A percentile compares a stretch with the other conserved stretches of the same genome.
Evolutionary conservation across 2,797 vertebrate genomes (phyloP).

Genomic region (Pantherophis alleghaniensis): DNA sequence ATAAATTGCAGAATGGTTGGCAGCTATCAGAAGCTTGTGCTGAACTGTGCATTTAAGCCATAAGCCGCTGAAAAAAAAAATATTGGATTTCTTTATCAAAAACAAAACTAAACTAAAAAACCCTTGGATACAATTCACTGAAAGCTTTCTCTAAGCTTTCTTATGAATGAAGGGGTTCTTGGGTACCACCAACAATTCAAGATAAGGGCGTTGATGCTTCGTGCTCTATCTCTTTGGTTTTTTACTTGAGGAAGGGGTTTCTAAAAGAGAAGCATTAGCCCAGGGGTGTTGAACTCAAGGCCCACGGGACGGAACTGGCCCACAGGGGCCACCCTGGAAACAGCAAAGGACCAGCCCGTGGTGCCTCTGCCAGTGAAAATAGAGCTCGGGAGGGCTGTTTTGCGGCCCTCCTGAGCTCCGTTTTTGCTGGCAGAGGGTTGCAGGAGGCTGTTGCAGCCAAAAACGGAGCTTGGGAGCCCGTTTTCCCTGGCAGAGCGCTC

Average conservation of each 20-base stretch:
- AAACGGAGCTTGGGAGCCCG: too few relatives aligned
- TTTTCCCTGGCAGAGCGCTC: too few relatives aligned
- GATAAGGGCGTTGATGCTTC: neutral
- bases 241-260: neutral
- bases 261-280: too few relatives aligned
- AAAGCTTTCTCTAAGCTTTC: neutral
- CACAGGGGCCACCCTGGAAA: too few relatives aligned
- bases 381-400: too few relatives aligned
- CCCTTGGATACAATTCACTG: neutral
- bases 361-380: too few relatives aligned
- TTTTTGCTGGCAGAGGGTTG: too few relatives aligned
- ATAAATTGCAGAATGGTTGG: conserved; percentile 5
- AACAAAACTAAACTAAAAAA: neutral
- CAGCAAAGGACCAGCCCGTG: too few relatives aligned
- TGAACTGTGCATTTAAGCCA: conserved; percentile 55
- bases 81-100: conserved; percentile 38
- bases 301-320: too few relatives aligned
- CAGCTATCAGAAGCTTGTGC: conserved; percentile 46
- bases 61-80: conserved; percentile 29
- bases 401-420: too few relatives aligned
- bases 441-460: too few relatives aligned
- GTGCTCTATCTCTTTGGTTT: neutral
- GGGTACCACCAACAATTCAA: neutral
- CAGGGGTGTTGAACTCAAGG: too few relatives aligned
- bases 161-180: neutral